phyloP scores from a whole-genome alignment of 2,113 vertebrate species.

The Lonchura striata region DNA sequence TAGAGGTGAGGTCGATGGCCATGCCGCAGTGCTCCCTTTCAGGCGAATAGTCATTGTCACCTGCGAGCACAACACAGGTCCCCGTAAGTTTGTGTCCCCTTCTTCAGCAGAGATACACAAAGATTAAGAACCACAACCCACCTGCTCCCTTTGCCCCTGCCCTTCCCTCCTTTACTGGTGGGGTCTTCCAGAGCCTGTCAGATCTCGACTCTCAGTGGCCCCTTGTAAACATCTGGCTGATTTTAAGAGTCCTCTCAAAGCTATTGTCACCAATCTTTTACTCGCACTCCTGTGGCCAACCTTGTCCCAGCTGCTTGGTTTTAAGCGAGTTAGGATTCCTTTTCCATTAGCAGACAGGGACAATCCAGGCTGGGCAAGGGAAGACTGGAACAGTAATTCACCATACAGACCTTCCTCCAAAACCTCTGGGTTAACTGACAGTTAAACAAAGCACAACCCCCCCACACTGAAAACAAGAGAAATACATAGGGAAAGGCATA shows the following conservation, averaged over 20 bases:
- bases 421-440: neutral
- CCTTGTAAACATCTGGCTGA: neutral
- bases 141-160: neutral
- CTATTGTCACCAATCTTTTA: neutral
- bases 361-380: neutral
- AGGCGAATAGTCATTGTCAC: slow-evolving; percentile 95
- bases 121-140: fast-evolving
- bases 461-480: neutral
- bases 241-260: neutral
- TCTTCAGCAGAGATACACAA: neutral
- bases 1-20: slow-evolving; percentile 89
- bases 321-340: neutral
- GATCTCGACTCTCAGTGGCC: neutral
- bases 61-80: slow-evolving; percentile 77
- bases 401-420: neutral
- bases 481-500: neutral
- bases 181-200: neutral
- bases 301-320: neutral
- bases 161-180: neutral
- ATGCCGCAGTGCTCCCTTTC: slow-evolving; percentile 89
- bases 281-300: neutral
- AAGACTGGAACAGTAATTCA: neutral
- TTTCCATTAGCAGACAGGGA: neutral
- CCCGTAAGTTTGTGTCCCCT: slow-evolving; percentile 24
- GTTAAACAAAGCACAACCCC: neutral